Percentiles rank a stretch among this genome's conserved stretches.
Evolutionary conservation across 1,140 invertebrate species (phyloP).

Genomic region (Trichonephila inaurata): DNA sequence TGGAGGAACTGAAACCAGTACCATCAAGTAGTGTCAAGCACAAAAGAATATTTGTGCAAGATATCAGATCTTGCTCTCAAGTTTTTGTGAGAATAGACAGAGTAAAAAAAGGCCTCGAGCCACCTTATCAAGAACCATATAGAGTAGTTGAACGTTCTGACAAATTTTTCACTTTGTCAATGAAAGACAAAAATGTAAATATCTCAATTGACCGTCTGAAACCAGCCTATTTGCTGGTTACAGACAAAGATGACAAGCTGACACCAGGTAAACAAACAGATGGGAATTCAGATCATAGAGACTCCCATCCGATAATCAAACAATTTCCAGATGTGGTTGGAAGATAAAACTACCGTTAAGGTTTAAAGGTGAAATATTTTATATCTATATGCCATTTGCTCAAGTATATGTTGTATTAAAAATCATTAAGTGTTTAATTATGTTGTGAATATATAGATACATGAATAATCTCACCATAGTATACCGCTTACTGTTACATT

Average conservation of each 20-base stretch:
- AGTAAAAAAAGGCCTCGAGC: conserved; percentile 14
- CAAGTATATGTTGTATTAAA: no score
- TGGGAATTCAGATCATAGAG: neutral
- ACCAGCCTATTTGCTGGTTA: neutral
- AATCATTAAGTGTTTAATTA: no score
- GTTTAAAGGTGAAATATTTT: conserved; percentile 5
- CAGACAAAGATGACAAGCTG: neutral
- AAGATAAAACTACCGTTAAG: conserved; percentile 7
- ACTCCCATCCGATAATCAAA: conserved; percentile 6
- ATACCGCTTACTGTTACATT: no score
- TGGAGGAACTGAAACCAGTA: no score
- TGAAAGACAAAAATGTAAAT: conserved; percentile 15
- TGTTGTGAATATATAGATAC: no score
- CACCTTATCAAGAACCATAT: conserved; percentile 26
- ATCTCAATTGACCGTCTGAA: neutral
- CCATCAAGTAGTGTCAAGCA: no score
- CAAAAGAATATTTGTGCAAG: no score
- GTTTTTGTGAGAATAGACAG: conserved; percentile 28
- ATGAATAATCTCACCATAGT: no score
- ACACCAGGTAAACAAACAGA: neutral
- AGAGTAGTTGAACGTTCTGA: neutral
- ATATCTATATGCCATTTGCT: no score
- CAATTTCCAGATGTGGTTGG: neutral
- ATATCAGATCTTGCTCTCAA: conserved; percentile 4
- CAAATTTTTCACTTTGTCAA: neutral